Conservation (phyloP, 2,888 invertebrate genomes). For the Aleiodes alternator region DNA sequence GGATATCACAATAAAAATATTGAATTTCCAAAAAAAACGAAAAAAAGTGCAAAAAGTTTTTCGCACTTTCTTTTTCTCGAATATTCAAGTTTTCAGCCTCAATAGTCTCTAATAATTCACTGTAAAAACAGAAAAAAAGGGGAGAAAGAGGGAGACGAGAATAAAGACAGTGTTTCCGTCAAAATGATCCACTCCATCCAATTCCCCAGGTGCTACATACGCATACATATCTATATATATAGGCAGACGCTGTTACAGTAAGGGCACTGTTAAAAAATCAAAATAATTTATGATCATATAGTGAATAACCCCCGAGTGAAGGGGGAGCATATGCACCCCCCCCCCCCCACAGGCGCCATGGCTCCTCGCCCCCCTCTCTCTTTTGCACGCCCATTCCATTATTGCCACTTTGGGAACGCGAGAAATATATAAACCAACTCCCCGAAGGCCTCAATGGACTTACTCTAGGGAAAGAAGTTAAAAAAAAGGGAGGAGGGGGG, state of each 20-base stretch:
- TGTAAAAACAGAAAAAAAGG: neutral
- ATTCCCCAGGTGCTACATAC: conserved; percentile 19
- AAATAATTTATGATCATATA: conserved; percentile 36
- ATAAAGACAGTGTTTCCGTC: conserved; percentile 39
- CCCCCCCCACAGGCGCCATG: neutral
- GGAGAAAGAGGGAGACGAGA: neutral
- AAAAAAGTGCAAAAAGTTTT: conserved; percentile 7
- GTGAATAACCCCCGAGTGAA: conserved; percentile 3
- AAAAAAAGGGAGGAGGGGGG: neutral
- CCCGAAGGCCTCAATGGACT: conserved; percentile 37
- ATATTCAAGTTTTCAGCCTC: neutral
- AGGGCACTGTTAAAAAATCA: conserved; percentile 31
- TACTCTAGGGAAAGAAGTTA: conserved; percentile 24
- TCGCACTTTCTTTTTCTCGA: neutral
- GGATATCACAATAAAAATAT: neutral
- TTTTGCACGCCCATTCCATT: conserved; percentile 44
- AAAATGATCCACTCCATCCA: conserved; percentile 12
- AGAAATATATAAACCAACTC: conserved; percentile 42
- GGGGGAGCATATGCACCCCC: conserved; percentile 18
- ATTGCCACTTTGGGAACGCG: conserved; percentile 47
- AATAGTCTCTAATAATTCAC: neutral
- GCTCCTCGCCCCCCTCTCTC: neutral
- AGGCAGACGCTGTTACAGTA: neutral
- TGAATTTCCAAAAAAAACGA: neutral
- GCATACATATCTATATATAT: neutral